phyloP scores from a whole-genome alignment of 1,140 invertebrate species.

The Penaeus vannamei region DNA sequence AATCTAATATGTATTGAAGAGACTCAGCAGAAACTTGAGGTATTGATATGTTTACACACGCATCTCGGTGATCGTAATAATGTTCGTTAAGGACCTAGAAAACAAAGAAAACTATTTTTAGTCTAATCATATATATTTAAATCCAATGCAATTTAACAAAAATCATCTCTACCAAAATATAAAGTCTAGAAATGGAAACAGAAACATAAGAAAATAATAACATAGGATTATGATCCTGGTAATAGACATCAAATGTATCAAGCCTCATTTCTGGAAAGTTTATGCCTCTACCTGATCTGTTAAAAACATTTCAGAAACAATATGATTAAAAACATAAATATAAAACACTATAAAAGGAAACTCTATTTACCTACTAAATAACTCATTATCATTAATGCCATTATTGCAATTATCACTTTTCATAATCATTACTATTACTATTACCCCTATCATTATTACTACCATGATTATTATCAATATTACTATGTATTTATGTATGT shows the following conservation, averaged over 20 bases:
- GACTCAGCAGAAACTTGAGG: slow-evolving; percentile 26
- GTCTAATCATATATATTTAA: not conserved
- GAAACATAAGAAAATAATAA: too few relatives aligned
- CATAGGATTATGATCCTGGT: too few relatives aligned
- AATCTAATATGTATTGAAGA: slow-evolving; percentile 36
- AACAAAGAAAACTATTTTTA: not conserved
- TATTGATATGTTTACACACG: slow-evolving; percentile 37
- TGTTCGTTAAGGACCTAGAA: slow-evolving; percentile 46
- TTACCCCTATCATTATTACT: not conserved
- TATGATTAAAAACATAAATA: too few relatives aligned
- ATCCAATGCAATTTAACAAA: not conserved
- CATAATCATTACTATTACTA: not conserved
- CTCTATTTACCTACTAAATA: too few relatives aligned
- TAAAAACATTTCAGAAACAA: too few relatives aligned
- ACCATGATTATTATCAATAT: too few relatives aligned
- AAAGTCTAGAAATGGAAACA: too few relatives aligned
- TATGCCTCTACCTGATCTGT: too few relatives aligned
- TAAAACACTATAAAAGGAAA: too few relatives aligned
- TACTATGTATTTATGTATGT: not conserved
- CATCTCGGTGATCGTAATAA: slow-evolving; percentile 37
- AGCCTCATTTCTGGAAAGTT: too few relatives aligned
- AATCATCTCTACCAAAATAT: too few relatives aligned
- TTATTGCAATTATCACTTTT: not conserved
- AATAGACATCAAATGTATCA: too few relatives aligned
- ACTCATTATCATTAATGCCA: not conserved